Evolutionary conservation across 2,113 vertebrate genomes (phyloP).

Genomic region (Lepus timidus): DNA sequence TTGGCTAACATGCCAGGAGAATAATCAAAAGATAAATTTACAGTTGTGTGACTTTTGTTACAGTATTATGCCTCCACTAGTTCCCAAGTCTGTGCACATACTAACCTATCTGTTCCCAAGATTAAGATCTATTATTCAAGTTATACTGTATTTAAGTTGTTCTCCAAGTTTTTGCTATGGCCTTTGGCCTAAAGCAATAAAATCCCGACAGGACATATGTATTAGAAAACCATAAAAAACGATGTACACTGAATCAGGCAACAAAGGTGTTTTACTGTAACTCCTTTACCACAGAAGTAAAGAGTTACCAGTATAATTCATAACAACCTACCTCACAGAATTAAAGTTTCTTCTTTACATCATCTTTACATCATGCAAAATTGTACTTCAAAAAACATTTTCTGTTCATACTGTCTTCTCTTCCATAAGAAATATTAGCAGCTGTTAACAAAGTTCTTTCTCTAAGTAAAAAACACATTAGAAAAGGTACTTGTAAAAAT

Average conservation of each 20-base stretch:
- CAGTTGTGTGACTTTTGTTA: neutral
- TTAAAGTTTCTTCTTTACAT: neutral
- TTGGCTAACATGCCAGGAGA: neutral
- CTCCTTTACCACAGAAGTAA: neutral
- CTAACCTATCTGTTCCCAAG: neutral
- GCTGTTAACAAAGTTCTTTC: conserved; percentile 44
- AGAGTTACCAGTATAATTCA: conserved; percentile 1
- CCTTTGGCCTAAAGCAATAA: conserved; percentile 38
- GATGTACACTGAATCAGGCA: neutral
- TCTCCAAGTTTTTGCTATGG: neutral
- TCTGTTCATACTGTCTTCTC: neutral
- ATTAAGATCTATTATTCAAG: neutral
- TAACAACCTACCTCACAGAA: neutral
- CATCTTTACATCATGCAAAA: conserved; percentile 29
- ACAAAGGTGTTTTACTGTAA: conserved; percentile 6
- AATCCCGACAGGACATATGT: neutral
- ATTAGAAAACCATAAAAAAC: conserved; percentile 53
- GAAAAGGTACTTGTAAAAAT: conserved; percentile 62
- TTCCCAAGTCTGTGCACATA: neutral
- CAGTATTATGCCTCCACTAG: neutral
- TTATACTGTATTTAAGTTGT: neutral
- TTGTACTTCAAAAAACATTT: neutral
- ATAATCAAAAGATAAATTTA: neutral
- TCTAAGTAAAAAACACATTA: conserved; percentile 38
- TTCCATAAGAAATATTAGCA: conserved; percentile 14